phyloP scores from a whole-genome alignment of 1,140 invertebrate species.

The Chlorops oryzae region DNA sequence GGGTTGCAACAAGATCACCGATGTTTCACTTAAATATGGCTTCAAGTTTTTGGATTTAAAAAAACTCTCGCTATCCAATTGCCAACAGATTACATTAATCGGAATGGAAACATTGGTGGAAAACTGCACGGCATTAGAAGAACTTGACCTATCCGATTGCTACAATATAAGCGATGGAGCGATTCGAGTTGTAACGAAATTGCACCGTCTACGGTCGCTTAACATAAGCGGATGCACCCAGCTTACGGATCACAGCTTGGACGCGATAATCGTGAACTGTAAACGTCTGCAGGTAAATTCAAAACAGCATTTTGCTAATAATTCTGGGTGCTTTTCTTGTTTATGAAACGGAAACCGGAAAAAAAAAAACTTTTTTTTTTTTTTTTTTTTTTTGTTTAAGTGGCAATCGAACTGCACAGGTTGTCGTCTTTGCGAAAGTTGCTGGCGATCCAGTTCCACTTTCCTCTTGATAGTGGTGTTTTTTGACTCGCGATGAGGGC shows the following conservation, averaged over 20 bases:
- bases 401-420: no score
- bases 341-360: no score
- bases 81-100: slow-evolving; percentile 61
- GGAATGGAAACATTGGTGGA: slow-evolving; percentile 57
- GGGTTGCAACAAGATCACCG: slow-evolving; percentile 62
- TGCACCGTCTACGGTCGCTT: slow-evolving; percentile 57
- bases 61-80: slow-evolving; percentile 54
- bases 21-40: slow-evolving; percentile 62
- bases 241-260: slow-evolving; percentile 58
- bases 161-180: slow-evolving; percentile 61
- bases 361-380: no score
- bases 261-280: slow-evolving; percentile 55
- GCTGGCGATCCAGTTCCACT: no score
- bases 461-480: no score
- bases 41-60: slow-evolving; percentile 59
- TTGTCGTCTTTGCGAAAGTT: no score
- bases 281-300: slow-evolving; percentile 31
- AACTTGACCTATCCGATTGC: slow-evolving; percentile 60
- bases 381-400: no score
- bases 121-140: slow-evolving; percentile 64
- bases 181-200: slow-evolving; percentile 53
- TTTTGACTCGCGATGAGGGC: no score
- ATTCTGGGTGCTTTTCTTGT: no score
- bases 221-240: slow-evolving; percentile 62
- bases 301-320: no score